These are phyloP conservation scores for Catocala fraxini DNA, from an alignment of 2,888 invertebrate species.

Conservation along the genomic window DNA sequence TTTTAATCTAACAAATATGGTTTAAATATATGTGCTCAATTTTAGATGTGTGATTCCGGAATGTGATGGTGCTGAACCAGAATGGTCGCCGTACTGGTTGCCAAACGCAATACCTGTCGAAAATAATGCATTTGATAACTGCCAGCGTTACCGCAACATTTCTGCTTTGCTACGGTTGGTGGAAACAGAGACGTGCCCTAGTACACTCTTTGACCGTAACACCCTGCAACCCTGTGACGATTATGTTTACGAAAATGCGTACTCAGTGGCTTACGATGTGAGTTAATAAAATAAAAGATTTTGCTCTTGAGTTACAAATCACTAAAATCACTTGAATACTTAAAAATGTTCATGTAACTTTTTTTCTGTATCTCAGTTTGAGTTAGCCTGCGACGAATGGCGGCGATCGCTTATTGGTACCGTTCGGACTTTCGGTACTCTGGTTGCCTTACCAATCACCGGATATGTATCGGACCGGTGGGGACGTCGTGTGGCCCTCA, in stretches of 20 bases:
- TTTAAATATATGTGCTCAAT: not conserved
- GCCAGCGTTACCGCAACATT: constrained; percentile 72
- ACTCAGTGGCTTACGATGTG: constrained; percentile 77
- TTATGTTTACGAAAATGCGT: constrained; percentile 69
- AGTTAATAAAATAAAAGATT: constrained; percentile 44
- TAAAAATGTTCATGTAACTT: not conserved
- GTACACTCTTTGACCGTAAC: constrained; percentile 61
- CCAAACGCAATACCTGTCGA: constrained; percentile 39
- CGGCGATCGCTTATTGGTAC: constrained; percentile 92
- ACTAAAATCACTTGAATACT: not conserved
- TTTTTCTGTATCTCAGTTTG: constrained; percentile 81
- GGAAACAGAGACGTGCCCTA: constrained; percentile 60
- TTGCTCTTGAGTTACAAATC: too few species aligned
- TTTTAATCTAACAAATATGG: not conserved
- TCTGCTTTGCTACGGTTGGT: constrained; percentile 14
- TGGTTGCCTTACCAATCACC: constrained; percentile 90
- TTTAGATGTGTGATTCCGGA: constrained; percentile 53
- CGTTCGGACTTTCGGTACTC: constrained; percentile 90
- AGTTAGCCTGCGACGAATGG: constrained; percentile 90
- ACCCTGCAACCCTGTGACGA: constrained; percentile 58
- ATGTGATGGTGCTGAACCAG: constrained; percentile 54
- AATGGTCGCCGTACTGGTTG: constrained; percentile 62
- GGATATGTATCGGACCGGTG: constrained; percentile 92
- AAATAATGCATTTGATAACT: constrained; percentile 70
- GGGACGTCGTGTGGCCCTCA: constrained; percentile 89